These are phyloP conservation scores for Halichoerus grypus DNA, from an alignment of 2,113 vertebrate genomes.

Conservation along the genomic window DNA sequence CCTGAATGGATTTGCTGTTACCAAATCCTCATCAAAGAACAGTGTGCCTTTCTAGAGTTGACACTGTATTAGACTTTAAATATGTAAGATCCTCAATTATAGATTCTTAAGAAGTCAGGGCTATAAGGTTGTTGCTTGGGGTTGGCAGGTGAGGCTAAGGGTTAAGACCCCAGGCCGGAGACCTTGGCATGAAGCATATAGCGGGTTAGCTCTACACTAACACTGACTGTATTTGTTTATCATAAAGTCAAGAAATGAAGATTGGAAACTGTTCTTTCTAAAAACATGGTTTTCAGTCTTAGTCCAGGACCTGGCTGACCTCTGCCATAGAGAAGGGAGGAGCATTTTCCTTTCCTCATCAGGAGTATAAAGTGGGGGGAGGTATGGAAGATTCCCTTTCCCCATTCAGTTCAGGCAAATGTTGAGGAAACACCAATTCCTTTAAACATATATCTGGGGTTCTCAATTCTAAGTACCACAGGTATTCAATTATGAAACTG, in stretches of 20 bases:
- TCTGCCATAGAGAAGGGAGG: neutral
- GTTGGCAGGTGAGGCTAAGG: neutral
- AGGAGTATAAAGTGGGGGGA: neutral
- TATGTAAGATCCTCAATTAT: neutral
- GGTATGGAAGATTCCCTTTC: neutral
- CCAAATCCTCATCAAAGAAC: constrained; percentile 24
- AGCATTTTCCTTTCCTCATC: neutral
- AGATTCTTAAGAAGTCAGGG: constrained; percentile 9
- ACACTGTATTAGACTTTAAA: constrained; percentile 6
- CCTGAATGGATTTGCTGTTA: constrained; percentile 24
- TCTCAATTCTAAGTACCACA: constrained; percentile 31
- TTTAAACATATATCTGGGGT: neutral
- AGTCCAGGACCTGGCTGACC: neutral
- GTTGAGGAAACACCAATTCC: neutral
- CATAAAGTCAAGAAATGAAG: neutral
- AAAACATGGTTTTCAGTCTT: constrained; percentile 29
- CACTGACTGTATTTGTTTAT: neutral
- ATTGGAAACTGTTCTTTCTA: neutral
- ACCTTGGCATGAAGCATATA: neutral
- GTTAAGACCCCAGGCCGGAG: neutral
- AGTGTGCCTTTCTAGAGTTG: neutral
- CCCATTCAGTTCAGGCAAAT: neutral
- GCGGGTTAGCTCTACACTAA: neutral
- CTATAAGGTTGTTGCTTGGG: neutral
- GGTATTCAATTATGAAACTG: neutral